Evolutionary conservation across 2,888 invertebrate species (phyloP).

Genomic region (Uloborus plumipes): DNA sequence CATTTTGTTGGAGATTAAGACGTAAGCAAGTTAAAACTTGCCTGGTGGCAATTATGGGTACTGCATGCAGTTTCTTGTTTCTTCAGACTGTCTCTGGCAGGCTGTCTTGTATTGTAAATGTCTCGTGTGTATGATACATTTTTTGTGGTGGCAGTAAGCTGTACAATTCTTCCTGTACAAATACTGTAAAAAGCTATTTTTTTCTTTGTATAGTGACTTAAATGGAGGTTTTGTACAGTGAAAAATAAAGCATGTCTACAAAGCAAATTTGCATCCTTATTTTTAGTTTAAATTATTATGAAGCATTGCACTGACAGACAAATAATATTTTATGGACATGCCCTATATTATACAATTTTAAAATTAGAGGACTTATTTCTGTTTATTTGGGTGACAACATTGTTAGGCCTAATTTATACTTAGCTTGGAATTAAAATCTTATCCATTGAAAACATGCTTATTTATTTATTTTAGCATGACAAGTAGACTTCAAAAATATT

Average conservation of each 20-base stretch:
- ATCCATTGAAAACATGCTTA: no score
- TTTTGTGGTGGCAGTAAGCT: slow-evolving; percentile 46
- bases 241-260: slow-evolving; percentile 48
- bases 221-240: slow-evolving; percentile 63
- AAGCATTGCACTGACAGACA: no score
- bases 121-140: slow-evolving; percentile 33
- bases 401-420: no score
- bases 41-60: slow-evolving; percentile 35
- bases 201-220: slow-evolving; percentile 63
- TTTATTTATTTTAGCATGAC: no score
- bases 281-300: no score
- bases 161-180: slow-evolving; percentile 62
- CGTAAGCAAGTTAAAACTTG: slow-evolving; percentile 21
- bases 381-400: no score
- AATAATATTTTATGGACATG: no score
- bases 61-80: slow-evolving; percentile 46
- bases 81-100: slow-evolving; percentile 39
- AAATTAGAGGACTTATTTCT: no score
- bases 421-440: no score
- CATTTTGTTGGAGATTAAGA: slow-evolving; percentile 14
- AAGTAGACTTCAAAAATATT: no score
- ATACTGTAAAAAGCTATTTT: slow-evolving; percentile 65
- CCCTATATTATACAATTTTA: no score
- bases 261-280: no score
- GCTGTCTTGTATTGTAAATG: slow-evolving; percentile 30